These are phyloP conservation scores for Ypsolopha scabrella DNA, from an alignment of 2,888 invertebrate species.

Conservation along the genomic window DNA sequence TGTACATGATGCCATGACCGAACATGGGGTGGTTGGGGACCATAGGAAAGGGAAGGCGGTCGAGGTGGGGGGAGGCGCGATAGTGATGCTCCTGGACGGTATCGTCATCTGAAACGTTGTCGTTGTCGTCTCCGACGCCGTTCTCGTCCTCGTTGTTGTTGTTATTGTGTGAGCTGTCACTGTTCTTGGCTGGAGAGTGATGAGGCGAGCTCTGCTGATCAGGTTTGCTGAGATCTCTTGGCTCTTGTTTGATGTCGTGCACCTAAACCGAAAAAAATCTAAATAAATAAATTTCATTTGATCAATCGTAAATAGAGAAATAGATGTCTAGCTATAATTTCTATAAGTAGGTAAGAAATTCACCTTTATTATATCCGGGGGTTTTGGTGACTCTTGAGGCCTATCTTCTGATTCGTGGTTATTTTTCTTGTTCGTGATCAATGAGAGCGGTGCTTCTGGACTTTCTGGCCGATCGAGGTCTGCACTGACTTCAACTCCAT, in stretches of 20 bases:
- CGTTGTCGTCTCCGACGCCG: constrained; percentile 60
- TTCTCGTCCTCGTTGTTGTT: constrained; percentile 61
- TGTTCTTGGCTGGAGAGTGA: constrained; percentile 67
- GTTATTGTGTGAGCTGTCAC: constrained; percentile 61
- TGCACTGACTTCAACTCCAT: constrained; percentile 65
- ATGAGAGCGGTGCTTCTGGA: constrained; percentile 77
- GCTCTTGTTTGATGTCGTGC: constrained; percentile 68
- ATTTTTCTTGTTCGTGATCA: constrained; percentile 73
- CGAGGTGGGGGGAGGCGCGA: constrained; percentile 48
- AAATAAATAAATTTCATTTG: too few species aligned
- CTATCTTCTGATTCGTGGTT: constrained; percentile 58
- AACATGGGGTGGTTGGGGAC: constrained; percentile 88
- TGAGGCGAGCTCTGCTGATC: constrained; percentile 54
- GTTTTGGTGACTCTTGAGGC: constrained; percentile 64
- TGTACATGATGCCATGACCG: constrained; percentile 91
- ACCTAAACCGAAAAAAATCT: constrained; percentile 34
- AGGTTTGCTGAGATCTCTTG: constrained; percentile 53
- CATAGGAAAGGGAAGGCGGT: constrained; percentile 78
- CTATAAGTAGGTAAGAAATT: constrained; percentile 5
- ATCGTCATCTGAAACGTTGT: constrained; percentile 64
- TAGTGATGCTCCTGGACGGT: constrained; percentile 54
- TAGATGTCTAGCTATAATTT: too few species aligned
- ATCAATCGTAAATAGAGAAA: not conserved
- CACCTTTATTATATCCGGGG: constrained; percentile 66
- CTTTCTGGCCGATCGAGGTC: constrained; percentile 70